These are phyloP conservation scores for Saccostrea cuccullata DNA, from an alignment of 1,140 invertebrate species.

Conservation along the genomic window DNA sequence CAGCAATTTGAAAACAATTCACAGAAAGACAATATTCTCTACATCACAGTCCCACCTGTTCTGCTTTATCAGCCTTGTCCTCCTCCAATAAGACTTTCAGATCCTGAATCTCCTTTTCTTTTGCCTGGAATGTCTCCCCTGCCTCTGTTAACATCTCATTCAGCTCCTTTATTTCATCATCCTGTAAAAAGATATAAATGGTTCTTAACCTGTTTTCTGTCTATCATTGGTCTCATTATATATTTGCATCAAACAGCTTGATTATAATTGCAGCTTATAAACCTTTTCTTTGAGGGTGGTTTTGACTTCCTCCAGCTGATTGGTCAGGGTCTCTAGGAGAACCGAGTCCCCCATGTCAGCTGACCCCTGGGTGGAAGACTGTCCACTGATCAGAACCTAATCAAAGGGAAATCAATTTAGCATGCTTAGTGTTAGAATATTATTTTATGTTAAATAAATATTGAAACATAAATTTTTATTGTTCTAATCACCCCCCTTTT, in stretches of 20 bases:
- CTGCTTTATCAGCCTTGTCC: slow-evolving; percentile 48
- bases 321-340: slow-evolving; percentile 66
- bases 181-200: slow-evolving; percentile 49
- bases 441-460: too few species aligned
- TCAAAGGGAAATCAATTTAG: too few species aligned
- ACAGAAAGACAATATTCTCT: not conserved
- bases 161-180: slow-evolving; percentile 64
- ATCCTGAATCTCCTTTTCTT: slow-evolving; percentile 65
- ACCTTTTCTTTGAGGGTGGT: slow-evolving; percentile 63
- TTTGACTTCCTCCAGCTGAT: slow-evolving; percentile 63
- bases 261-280: too few species aligned
- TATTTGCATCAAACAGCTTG: too few species aligned
- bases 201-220: not conserved
- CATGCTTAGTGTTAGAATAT: not conserved
- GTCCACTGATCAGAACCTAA: not conserved
- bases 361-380: not conserved
- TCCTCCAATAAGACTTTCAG: slow-evolving; percentile 57
- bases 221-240: not conserved
- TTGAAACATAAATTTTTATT: too few species aligned
- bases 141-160: slow-evolving; percentile 72
- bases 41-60: not conserved
- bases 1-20: not conserved
- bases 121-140: slow-evolving; percentile 71
- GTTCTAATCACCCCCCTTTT: too few species aligned
- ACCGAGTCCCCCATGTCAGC: slow-evolving; percentile 57